Evolutionary conservation across 2,888 invertebrate genomes (phyloP), one percentile per base, ranked within the genome.

Genomic region (Diadegma fenestrale): DNA sequence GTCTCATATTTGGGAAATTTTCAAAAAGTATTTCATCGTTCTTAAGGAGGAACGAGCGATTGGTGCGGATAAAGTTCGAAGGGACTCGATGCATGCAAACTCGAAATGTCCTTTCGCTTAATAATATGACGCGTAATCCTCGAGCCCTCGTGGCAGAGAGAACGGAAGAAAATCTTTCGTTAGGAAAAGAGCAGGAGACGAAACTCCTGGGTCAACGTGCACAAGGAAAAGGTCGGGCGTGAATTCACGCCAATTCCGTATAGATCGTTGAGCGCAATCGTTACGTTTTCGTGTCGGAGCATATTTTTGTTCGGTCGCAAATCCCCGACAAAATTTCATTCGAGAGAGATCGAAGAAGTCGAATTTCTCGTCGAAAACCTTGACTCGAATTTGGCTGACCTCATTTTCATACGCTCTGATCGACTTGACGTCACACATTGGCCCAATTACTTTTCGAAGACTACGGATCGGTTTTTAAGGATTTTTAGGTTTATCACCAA

Each of bases 131-230:
- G 63, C 66, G 12, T 2, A 12, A 17, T 66, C 68, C 80, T 85
- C 90, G 87, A 90, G 87, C 81, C 75, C 79, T 84, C 89, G 87
- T 86, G 72, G 80, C 80, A 81, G 12, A 81, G 69, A 84, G 77
- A 86, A 85, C 72, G 48, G 63, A 54, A 87, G 37, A 86, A 87
- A 87, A 17, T 6, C 82, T 82, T 80, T 77, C 68, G 86, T 75
- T 87, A 75, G 64, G 83, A 80, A 79, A 76, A 80, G 63, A 79
- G 33, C 33, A 33, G 58, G 84, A 61, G 77, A 78, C 73, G 14
- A 63, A 51, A 84, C 80, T 58, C 76, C 37, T 61, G 81, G 90
- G 91, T 90, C 73, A 89, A 58, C 92, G 90, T 92, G 92, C 92
- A 92, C 68, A 80, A 87, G 90, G 89, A 89, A 37, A 73, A 51